Evolutionary conservation across 2,113 vertebrate genomes (phyloP), one percentile per base, ranked within the genome.

Genomic region (Neolamprologus variostigma): DNA sequence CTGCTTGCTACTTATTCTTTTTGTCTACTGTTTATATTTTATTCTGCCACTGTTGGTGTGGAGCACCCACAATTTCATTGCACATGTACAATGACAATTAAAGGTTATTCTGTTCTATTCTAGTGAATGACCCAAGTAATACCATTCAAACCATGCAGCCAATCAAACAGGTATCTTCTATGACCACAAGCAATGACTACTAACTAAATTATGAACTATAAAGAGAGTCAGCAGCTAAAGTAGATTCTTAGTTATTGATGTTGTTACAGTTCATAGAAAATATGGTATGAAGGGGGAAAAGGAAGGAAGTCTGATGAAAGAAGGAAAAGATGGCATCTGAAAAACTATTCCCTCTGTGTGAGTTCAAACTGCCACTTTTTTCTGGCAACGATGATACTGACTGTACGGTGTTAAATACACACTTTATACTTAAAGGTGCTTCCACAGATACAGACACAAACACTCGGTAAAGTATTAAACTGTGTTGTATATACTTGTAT

Each of bases 251-350:
- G 50, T 13, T 57, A 8, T 2, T 9, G 26, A 50, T 81, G 66
- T 85, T 9, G 42, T 31, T 51, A 13, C 59, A 80, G 45, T 53
- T 86, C 31, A 54, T 1, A 19, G 79, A 85, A 35, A 47, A 35
- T 19, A 63, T 8, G 9, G n/a, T 42, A 1, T 19, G 63, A 45
- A n/a, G 11, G 4, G 19, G 28, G 11, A 1, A n/a, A 83, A 53
- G 55, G 78, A 87, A 82, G 78, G 84, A 91, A 61, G 40, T 19
- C 55, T 1, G 50, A 87, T 14, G 61, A 88, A 80, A 63, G 26
- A 42, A 82, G 35, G 87, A 83, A 90, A 91, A 91, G 81, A 90
- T 54, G 81, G 87, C 80, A 89, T 91, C 81, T 87, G 86, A 90
- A 76, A 83, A 91, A 93, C 81, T 61, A 76, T 76, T 86, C 10